Base-by-base conservation (phyloP, 2,797 vertebrate species). In the Poeciliopsis gracilis region DNA sequence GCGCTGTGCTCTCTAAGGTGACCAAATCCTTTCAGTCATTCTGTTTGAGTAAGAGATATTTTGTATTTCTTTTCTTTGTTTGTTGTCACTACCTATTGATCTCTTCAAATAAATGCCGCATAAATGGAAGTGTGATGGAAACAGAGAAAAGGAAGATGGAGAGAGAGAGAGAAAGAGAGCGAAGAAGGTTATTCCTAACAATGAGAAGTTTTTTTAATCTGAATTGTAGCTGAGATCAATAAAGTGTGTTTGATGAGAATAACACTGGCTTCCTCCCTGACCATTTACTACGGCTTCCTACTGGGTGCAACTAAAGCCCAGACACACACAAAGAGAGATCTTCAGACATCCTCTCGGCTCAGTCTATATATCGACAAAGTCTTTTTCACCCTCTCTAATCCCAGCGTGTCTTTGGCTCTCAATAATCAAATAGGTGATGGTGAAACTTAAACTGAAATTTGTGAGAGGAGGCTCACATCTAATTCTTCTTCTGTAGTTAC, bases 161-260 rank as follows among this genome's bases (percentile, higher is more conserved):
- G 51, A 41, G 5, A 76, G 51, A 36, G 3, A 47, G 5, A 47
- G 94, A 94, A 3, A 33, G 33, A 33, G 33, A 33, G 80, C 25
- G 49, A 9, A 51, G 92, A 93, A 85, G 96, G 94, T 43, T 84
- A 96, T 86, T 86, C 82, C 0, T 93, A 95, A 67, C 95, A 82
- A 86, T 96, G 96, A 86, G 71, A 72, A 47, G 1, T 36, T 82
- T 78, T 86, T 87, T 88, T 88, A 11, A 83, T 88, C 81, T 81
- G 87, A 86, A 80, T 83, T 82, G 77, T 81, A 82, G 66, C 74
- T 69, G 71, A 78, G 80, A 91, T 91, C 88, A 85, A 88, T 90
- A 87, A 18, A 80, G 73, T 82, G 71, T 86, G 82, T 87, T 84
- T 87, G 79, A 80, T 81, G 75, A 77, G 28, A 88, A 77, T 83